phyloP scores from a whole-genome alignment of 1,140 invertebrate species.

The Cyclargus thomasi region DNA sequence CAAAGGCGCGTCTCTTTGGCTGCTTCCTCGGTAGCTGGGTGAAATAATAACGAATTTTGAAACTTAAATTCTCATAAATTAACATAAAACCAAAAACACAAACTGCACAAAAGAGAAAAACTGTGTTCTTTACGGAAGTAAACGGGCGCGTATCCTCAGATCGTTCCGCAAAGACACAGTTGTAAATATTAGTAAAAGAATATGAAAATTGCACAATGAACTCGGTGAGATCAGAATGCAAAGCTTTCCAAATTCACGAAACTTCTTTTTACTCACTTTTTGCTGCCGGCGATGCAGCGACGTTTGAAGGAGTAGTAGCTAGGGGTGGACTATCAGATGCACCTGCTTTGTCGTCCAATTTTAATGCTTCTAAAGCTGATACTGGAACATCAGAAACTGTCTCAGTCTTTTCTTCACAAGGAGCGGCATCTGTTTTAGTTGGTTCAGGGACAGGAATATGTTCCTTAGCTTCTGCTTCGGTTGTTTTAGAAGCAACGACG shows the following conservation, averaged over 20 bases:
- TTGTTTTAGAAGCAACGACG: slow-evolving; percentile 14
- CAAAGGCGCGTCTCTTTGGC: slow-evolving; percentile 76
- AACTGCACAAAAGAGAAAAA: slow-evolving; percentile 70
- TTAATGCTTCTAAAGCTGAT: slow-evolving; percentile 22
- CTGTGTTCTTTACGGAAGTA: slow-evolving; percentile 38
- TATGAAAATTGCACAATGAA: slow-evolving; percentile 71
- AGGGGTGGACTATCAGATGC: slow-evolving; percentile 57
- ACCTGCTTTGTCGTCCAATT: slow-evolving; percentile 31
- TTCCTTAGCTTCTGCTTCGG: slow-evolving; percentile 1
- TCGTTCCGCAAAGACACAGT: slow-evolving; percentile 45
- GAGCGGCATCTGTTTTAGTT: slow-evolving; percentile 9
- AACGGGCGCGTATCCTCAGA: background rate
- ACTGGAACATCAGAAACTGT: slow-evolving; percentile 24
- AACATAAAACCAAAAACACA: slow-evolving; percentile 72
- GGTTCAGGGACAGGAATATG: slow-evolving; percentile 2
- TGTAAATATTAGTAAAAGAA: slow-evolving; percentile 64
- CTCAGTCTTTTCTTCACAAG: slow-evolving; percentile 17
- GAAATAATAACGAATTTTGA: slow-evolving; percentile 75
- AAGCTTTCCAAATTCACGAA: slow-evolving; percentile 49
- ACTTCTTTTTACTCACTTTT: slow-evolving; percentile 63
- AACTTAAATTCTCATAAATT: slow-evolving; percentile 65
- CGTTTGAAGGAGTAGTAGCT: slow-evolving; percentile 56
- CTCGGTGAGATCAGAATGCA: slow-evolving; percentile 62
- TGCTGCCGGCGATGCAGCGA: slow-evolving; percentile 43
- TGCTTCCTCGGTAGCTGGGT: slow-evolving; percentile 75